Percentiles rank a stretch among this genome's conserved stretches.
Evolutionary conservation across 2,888 invertebrate genomes (phyloP).

Genomic region (Tuta absoluta): DNA sequence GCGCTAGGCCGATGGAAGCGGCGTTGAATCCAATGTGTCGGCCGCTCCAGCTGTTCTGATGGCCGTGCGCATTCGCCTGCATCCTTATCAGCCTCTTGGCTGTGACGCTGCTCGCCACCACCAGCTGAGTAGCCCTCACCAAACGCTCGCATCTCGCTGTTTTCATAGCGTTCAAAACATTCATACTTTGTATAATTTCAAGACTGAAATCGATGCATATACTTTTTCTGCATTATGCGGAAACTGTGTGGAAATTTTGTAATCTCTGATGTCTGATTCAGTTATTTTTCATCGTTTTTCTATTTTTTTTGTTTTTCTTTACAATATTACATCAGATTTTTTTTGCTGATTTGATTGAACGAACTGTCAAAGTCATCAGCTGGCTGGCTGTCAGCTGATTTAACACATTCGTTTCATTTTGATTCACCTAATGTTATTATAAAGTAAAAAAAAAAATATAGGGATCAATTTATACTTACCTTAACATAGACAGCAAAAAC

Average conservation of each 20-base stretch:
- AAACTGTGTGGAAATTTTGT: background rate
- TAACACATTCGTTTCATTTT: conserved; percentile 6
- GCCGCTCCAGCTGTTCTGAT: conserved; percentile 23
- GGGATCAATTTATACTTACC: too few species aligned
- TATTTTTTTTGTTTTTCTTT: conserved; percentile 3
- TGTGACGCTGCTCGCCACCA: conserved; percentile 33
- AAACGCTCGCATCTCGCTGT: conserved; percentile 25
- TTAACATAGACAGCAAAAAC: too few species aligned
- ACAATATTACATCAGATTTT: conserved; percentile 19
- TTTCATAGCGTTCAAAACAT: background rate
- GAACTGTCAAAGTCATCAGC: conserved; percentile 6
- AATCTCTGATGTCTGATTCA: background rate
- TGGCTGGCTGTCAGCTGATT: conserved; percentile 15
- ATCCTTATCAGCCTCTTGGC: conserved; percentile 24
- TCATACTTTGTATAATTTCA: background rate
- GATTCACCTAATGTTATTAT: too few species aligned
- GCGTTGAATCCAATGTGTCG: conserved; percentile 41
- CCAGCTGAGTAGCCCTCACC: conserved; percentile 44
- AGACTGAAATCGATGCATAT: background rate
- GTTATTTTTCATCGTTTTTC: conserved; percentile 13
- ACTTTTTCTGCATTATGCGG: conserved; percentile 9
- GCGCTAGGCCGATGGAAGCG: conserved; percentile 58
- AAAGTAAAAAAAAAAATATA: too few species aligned
- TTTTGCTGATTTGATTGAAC: background rate
- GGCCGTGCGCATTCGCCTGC: conserved; percentile 24